Percentiles rank a stretch among this genome's conserved stretches.
These are phyloP conservation scores for Chaetops frenatus DNA, from an alignment of 2,113 vertebrate species.

Conservation along the genomic window DNA sequence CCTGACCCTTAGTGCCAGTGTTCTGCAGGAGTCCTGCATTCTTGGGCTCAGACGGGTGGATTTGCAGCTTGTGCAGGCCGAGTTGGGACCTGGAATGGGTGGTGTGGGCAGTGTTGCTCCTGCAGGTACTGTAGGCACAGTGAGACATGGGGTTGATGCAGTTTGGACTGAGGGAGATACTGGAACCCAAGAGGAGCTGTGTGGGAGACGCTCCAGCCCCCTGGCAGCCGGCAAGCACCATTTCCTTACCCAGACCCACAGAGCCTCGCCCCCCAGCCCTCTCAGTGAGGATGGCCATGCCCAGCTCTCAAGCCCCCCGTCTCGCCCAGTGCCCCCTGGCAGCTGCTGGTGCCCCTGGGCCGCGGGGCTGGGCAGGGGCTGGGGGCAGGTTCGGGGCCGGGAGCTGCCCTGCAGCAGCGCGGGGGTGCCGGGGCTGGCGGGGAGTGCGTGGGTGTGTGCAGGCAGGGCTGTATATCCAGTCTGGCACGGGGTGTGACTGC, in stretches of 20 bases:
- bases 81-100: fast-evolving
- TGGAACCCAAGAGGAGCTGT: not conserved
- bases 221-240: fast-evolving
- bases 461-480: slow-evolving; percentile 76
- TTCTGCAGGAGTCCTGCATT: not conserved
- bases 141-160: not conserved
- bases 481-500: slow-evolving; percentile 72
- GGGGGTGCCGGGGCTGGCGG: not conserved
- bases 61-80: not conserved
- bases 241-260: not conserved
- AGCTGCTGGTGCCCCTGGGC: fast-evolving
- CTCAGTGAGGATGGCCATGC: fast-evolving
- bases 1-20: fast-evolving
- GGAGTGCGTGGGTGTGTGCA: slow-evolving; percentile 67
- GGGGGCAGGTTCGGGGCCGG: not conserved
- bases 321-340: fast-evolving
- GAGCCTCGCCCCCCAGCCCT: not conserved
- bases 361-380: not conserved
- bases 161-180: not conserved
- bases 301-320: too few species aligned
- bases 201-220: not conserved
- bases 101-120: fast-evolving
- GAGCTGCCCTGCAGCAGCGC: slow-evolving; percentile 5
- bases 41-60: not conserved
- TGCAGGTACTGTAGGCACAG: not conserved